Base-by-base conservation (phyloP, 2,888 invertebrate species). In the Neoascia interrupta region DNA sequence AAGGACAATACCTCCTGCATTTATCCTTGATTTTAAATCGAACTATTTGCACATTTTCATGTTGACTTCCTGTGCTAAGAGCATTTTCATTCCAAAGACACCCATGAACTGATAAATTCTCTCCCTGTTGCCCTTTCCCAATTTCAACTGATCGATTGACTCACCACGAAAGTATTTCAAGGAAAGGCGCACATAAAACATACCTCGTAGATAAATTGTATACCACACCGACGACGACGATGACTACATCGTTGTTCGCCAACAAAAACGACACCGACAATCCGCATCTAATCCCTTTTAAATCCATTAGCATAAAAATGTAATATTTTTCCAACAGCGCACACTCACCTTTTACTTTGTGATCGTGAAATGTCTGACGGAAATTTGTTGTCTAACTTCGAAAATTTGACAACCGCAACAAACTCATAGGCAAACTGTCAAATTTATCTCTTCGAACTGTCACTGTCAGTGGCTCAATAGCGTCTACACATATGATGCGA, bases 231-330 rank as follows among this genome's bases (percentile, higher is more conserved):
- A n/a, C n/a, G n/a, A n/a, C n/a, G n/a, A n/a, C n/a, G n/a, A n/a
- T n/a, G n/a, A n/a, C n/a, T n/a, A n/a, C n/a, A n/a, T n/a, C n/a
- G n/a, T n/a, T n/a, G n/a, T n/a, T n/a, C 21, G 43, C 37, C 49
- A 43, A 21, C 41, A 6, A 63, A 41, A 56, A 64, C n/a, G 45
- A 41, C 15, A 16, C 4, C 37, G 13, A 13, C 37, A 3, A 15
- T 13, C 15, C 37, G 13, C 37, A 13, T 21, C 26, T 10, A 19
- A 41, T 41, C 41, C 41, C 41, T 41, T 68, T 39, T 37, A 16
- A 28, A 49, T 66, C 58, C 73, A 73, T 73, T 73, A 73, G 43
- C 73, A 66, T 58, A 58, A 45, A 73, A 66, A 73, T 63, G 63
- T 54, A 19, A 49, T 39, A 51, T 37, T n/a, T n/a, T n/a, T n/a